A percentile compares a stretch with the other conserved stretches of the same genome.
phyloP scores from a whole-genome alignment of 2,888 invertebrate species.

The Drosophila niveifrons region DNA sequence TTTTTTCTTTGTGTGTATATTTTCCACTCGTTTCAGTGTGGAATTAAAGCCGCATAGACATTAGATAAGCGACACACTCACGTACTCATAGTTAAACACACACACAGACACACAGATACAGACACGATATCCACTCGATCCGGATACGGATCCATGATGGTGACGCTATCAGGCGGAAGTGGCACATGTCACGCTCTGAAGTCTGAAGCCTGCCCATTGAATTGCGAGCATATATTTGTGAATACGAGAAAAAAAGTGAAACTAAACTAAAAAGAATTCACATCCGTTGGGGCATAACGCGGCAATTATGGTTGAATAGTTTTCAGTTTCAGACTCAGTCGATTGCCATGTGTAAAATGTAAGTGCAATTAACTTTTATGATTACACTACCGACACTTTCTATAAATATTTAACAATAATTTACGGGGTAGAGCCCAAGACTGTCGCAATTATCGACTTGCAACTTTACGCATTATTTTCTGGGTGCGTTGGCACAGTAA shows the following conservation, averaged over 20 bases:
- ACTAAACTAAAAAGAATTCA: constrained; percentile 48
- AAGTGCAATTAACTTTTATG: constrained; percentile 73
- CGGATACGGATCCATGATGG: constrained; percentile 68
- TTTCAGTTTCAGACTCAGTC: constrained; percentile 36
- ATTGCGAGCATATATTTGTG: constrained; percentile 49
- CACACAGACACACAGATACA: constrained; percentile 2
- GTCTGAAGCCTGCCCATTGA: constrained; percentile 63
- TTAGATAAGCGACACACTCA: constrained; percentile 13
- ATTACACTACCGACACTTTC: constrained; percentile 41
- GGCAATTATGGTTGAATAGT: constrained; percentile 72
- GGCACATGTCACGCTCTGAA: constrained; percentile 77
- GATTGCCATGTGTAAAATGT: constrained; percentile 28
- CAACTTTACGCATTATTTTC: constrained; percentile 67
- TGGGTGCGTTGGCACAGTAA: constrained; percentile 55
- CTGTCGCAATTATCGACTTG: constrained; percentile 66
- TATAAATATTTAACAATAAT: constrained; percentile 73
- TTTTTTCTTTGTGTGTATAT: constrained; percentile 4
- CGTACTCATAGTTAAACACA: constrained; percentile 2
- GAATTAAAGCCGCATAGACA: constrained; percentile 28
- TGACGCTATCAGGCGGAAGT: constrained; percentile 80
- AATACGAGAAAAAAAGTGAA: constrained; percentile 33
- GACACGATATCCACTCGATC: constrained; percentile 60
- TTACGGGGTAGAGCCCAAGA: constrained; percentile 33
- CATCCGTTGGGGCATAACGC: constrained; percentile 56
- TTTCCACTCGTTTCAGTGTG: constrained; percentile 42